These are phyloP conservation scores for Trichogramma dendrolimi DNA, from an alignment of 2,888 invertebrate genomes.

Conservation along the genomic window DNA sequence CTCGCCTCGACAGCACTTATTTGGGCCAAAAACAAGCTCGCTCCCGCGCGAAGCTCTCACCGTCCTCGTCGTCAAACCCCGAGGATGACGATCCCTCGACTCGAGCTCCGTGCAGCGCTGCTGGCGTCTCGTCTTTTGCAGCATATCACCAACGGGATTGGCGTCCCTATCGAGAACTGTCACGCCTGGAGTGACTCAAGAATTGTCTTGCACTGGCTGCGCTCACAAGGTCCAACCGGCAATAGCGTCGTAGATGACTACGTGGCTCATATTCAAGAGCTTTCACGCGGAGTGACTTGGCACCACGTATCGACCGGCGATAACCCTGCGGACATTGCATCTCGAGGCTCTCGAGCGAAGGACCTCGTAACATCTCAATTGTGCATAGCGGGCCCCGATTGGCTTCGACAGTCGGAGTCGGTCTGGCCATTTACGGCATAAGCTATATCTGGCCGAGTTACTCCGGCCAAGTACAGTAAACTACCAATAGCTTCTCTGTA, in stretches of 20 bases:
- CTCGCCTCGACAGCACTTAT: too few species aligned
- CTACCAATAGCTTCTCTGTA: too few species aligned
- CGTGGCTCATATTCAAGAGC: not conserved
- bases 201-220: too few species aligned
- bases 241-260: not conserved
- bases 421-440: too few species aligned
- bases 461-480: too few species aligned
- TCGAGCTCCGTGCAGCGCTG: too few species aligned
- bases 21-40: constrained; percentile 1
- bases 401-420: too few species aligned
- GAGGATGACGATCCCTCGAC: constrained; percentile 3
- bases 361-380: not conserved
- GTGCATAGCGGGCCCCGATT: too few species aligned
- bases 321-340: not conserved
- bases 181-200: too few species aligned
- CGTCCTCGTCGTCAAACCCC: not conserved
- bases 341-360: not conserved
- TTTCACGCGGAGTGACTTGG: not conserved
- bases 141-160: not conserved
- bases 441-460: too few species aligned
- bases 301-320: not conserved
- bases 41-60: not conserved
- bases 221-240: not conserved
- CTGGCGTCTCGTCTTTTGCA: not conserved
- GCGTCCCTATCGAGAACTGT: not conserved